phyloP scores from a whole-genome alignment of 2,797 vertebrate species.

The Chelidonichthys spinosus region DNA sequence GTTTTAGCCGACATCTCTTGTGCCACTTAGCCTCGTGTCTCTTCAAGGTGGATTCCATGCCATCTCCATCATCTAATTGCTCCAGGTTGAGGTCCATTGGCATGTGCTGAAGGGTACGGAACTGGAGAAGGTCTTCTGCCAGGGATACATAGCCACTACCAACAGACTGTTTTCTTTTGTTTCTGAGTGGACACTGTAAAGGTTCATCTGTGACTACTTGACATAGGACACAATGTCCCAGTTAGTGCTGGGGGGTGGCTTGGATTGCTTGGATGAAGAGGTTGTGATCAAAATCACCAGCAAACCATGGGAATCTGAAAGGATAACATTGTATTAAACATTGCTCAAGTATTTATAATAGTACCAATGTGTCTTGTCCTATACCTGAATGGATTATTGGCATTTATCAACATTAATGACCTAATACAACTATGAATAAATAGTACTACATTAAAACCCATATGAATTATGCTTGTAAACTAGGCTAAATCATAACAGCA shows the following conservation, averaged over 20 bases:
- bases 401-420: no score
- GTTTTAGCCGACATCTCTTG: not conserved
- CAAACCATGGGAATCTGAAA: no score
- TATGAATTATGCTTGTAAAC: no score
- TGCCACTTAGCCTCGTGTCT: not conserved
- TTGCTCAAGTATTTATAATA: no score
- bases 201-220: not conserved
- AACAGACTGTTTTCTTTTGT: not conserved
- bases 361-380: no score
- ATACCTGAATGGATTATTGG: no score
- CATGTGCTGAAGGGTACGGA: not conserved
- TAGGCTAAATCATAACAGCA: no score
- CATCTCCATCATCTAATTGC: not conserved
- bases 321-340: no score
- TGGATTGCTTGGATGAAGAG: not conserved
- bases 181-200: not conserved
- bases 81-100: not conserved
- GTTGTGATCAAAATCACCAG: no score
- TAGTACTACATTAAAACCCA: no score
- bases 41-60: not conserved
- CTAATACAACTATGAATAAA: no score
- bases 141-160: not conserved
- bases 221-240: not conserved
- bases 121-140: slow-evolving; percentile 3
- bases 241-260: not conserved